Evolutionary conservation across 1,140 invertebrate genomes (phyloP), one percentile per base, ranked within the genome.

Genomic region (Halictus rubicundus): DNA sequence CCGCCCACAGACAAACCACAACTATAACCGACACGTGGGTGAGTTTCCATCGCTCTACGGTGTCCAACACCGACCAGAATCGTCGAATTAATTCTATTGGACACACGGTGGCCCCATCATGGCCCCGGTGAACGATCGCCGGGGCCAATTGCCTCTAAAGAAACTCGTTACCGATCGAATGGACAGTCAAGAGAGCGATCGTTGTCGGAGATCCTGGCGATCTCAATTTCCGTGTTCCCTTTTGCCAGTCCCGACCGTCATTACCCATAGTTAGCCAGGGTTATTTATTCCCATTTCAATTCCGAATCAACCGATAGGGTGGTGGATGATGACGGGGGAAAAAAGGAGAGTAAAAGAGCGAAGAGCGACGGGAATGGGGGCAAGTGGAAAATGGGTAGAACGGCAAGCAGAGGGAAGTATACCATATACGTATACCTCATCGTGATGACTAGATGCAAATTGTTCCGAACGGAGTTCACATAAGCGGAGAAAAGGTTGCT

Each of bases 401-500:
- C 16, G 19, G 16, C 16, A 19, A 54, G 16, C 49, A 49, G 7
- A 8, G 21, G 21, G 9, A 25, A 3, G 39, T n/a, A 25, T n/a
- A n/a, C n/a, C n/a, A n/a, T n/a, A n/a, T n/a, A n/a, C n/a, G n/a
- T n/a, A 60, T 88, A 95, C 95, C 94, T 95, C 95, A 96, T 96
- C 0, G 94, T 94, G 46, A 96, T 92, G 4, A 96, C 94, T 5
- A 91, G 93, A 81, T 96, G 95, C 9, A 96, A 89, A 88, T 95
- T 95, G 60, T 94, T 94, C 10, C 94, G 88, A 7, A 97, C 95
- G 54, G 94, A 89, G 74, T 95, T 95, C 81, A 95, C 95, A 89
- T 95, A 97, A 54, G 94, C 93, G 0, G 95, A 93, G 87, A 96
- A 96, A 57, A 97, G 90, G 89, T 97, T 97, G 1, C 95, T 96